Evolutionary conservation across 2,888 invertebrate species (phyloP).

Genomic region (Ochlodes sylvanus): DNA sequence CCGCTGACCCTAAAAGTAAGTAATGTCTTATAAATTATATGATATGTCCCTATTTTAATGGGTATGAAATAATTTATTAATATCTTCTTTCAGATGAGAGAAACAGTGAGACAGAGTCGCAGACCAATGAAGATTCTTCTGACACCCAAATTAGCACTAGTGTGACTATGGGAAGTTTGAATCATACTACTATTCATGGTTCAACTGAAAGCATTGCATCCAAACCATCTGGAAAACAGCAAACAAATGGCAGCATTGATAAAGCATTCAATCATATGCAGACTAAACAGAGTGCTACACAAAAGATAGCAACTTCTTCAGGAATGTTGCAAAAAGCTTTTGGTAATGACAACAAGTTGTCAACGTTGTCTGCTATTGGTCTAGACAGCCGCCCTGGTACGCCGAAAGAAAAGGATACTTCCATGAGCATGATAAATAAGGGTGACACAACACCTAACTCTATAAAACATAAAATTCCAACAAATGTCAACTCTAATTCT

Average conservation of each 20-base stretch:
- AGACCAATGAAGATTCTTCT: conserved; percentile 90
- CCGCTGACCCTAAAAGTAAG: conserved; percentile 92
- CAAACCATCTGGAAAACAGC: conserved; percentile 80
- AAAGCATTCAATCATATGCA: conserved; percentile 68
- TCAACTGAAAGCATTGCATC: conserved; percentile 79
- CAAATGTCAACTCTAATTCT: conserved; percentile 75
- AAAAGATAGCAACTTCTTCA: conserved; percentile 72
- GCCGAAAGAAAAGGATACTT: conserved; percentile 77
- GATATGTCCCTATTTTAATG: not conserved
- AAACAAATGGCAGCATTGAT: conserved; percentile 76
- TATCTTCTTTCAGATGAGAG: conserved; percentile 87
- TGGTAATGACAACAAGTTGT: conserved; percentile 72
- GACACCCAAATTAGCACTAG: conserved; percentile 86
- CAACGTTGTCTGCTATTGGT: conserved; percentile 62
- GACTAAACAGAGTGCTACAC: conserved; percentile 72
- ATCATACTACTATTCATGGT: conserved; percentile 81
- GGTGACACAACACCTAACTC: conserved; percentile 72
- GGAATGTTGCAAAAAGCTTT: conserved; percentile 75
- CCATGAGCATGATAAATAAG: conserved; percentile 63
- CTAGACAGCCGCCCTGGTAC: conserved; percentile 78
- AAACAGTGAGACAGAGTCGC: conserved; percentile 95
- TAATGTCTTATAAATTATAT: conserved; percentile 47
- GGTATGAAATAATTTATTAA: conserved; percentile 23
- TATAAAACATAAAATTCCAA: conserved; percentile 81
- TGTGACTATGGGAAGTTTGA: conserved; percentile 72